Evolutionary conservation across 2,113 vertebrate genomes (phyloP).

Genomic region (Microcebus jonahi): DNA sequence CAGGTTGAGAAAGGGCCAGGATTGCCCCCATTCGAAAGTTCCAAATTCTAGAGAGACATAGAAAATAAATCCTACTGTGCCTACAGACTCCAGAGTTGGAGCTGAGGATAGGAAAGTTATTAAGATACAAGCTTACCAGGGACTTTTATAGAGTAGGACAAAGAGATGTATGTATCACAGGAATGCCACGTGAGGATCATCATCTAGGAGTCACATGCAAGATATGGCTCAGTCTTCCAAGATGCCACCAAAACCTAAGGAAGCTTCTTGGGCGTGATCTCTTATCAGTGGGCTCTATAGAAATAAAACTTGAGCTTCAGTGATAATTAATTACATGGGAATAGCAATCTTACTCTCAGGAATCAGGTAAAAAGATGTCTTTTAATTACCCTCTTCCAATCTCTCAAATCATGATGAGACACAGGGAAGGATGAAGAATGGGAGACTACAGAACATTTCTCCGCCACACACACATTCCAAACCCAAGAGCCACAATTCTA

Average conservation of each 20-base stretch:
- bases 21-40: neutral
- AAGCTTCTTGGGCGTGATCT: neutral
- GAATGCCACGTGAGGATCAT: neutral
- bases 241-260: neutral
- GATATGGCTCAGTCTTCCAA: neutral
- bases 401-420: neutral
- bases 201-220: neutral
- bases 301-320: neutral
- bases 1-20: neutral
- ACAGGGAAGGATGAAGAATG: neutral
- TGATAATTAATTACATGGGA: neutral
- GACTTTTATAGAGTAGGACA: neutral
- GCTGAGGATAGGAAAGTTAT: neutral
- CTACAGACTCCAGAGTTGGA: neutral
- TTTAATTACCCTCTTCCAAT: neutral
- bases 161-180: neutral
- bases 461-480: neutral
- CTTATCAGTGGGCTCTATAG: neutral
- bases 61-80: slow-evolving; percentile 31
- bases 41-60: neutral
- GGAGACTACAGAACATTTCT: neutral
- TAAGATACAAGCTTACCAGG: neutral
- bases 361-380: neutral
- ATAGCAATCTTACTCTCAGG: neutral
- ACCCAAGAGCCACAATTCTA: neutral